Evolutionary conservation across 2,797 vertebrate species (phyloP), one percentile per base, ranked within the genome.

Genomic region (Sebastes itinus): DNA sequence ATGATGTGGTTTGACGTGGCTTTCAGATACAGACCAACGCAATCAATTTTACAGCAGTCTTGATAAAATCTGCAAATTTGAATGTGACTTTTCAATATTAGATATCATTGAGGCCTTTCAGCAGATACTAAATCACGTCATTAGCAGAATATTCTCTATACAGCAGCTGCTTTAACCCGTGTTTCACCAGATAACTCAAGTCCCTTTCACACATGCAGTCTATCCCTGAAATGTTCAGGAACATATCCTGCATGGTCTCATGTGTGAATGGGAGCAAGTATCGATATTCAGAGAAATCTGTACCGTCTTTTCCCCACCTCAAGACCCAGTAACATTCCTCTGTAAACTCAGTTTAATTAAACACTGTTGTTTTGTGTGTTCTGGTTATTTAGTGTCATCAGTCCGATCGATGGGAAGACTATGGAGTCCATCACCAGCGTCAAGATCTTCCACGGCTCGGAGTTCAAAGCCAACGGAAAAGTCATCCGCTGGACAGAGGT

Each of bases 401-500:
- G 98, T 87, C 98, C 98, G 0, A 99, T 99, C 23, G 98, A 99
- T 72, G 98, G 98, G 18, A 99, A 97, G 89, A 97, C 97, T 1
- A 98, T 99, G 98, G 98, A 99, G 91, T 98, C 97, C 2, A 96
- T 99, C 90, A 96, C 96, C 85, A 99, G 98, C 11, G 95, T 99
- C 86, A 99, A 99, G 95, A 98, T 99, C 94, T 99, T 99, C 89
- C 98, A 99, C 8, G 98, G 98, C 82, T 98, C 98, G 0, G 98
- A 99, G 92, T 98, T 97, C 94, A 99, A 98, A 95, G 97, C 98
- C 18, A 99, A 97, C 1, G 98, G 98, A 38, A 99, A 99, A 92
- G 97, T 99, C 86, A 98, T 99, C 89, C 97, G 98, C 84, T 99
- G 98, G 98, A 99, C 98, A 6, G 98, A 99, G 97, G 98, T 99